Percentiles rank a stretch among this genome's conserved stretches.
These are phyloP conservation scores for Paratilapia polleni DNA, from an alignment of 2,113 vertebrate species.

Conservation along the genomic window DNA sequence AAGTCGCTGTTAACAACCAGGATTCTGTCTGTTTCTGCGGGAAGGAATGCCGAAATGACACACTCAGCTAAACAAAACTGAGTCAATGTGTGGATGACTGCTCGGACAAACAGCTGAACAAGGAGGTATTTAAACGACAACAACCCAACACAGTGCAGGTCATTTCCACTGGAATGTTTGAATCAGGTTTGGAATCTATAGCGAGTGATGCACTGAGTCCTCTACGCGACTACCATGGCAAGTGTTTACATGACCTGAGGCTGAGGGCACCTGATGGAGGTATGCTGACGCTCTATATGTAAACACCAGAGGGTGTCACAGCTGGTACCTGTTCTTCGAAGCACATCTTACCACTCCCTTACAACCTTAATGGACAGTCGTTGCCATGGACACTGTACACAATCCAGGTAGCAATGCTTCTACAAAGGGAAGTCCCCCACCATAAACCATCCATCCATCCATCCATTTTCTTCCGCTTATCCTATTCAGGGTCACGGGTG, in stretches of 20 bases:
- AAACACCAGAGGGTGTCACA: background rate
- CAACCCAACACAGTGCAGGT: background rate
- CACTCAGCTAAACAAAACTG: slow-evolving; percentile 31
- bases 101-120: slow-evolving; percentile 13
- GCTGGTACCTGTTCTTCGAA: background rate
- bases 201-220: background rate
- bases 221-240: background rate
- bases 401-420: background rate
- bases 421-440: background rate
- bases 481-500: too few species aligned
- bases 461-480: too few species aligned
- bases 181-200: background rate
- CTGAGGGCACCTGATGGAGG: background rate
- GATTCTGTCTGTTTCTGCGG: slow-evolving; percentile 25
- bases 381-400: slow-evolving; percentile 11
- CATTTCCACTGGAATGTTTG: background rate
- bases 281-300: background rate
- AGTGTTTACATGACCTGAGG: slow-evolving; percentile 32
- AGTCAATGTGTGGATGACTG: slow-evolving; percentile 15
- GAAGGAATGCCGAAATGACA: slow-evolving; percentile 31
- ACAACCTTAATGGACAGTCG: background rate
- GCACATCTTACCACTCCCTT: background rate
- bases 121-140: background rate
- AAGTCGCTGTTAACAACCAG: slow-evolving; percentile 15
- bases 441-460: too few species aligned